phyloP scores from a whole-genome alignment of 2,797 vertebrate species.

The Parotocinclus haroldoi region DNA sequence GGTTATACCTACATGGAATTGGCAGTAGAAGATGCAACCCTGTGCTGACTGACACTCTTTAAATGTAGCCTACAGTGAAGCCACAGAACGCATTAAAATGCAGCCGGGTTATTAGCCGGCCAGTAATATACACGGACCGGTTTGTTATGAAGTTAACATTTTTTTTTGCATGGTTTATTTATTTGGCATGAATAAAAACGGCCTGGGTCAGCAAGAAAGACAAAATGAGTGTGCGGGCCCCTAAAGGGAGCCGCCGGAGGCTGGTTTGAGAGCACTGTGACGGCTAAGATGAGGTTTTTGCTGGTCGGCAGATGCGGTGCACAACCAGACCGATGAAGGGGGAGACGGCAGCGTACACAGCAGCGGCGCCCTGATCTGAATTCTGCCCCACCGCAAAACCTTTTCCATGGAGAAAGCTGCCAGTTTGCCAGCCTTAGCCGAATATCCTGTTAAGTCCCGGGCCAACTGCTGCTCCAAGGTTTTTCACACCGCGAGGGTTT shows the following conservation, averaged over 20 bases:
- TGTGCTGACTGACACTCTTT: conserved; percentile 11
- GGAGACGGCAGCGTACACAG: conserved; percentile 22
- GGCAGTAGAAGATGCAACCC: conserved; percentile 7
- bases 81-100: conserved; percentile 14
- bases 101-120: conserved; percentile 14
- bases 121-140: conserved; percentile 30
- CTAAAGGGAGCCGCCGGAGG: conserved; percentile 9
- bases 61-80: conserved; percentile 16
- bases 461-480: conserved; percentile 22
- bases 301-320: conserved; percentile 24
- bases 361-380: conserved; percentile 17
- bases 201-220: conserved; percentile 28
- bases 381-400: conserved; percentile 30
- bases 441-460: conserved; percentile 24
- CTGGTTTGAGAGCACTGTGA: conserved; percentile 19
- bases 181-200: conserved; percentile 34
- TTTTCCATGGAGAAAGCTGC: conserved; percentile 18
- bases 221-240: conserved; percentile 14
- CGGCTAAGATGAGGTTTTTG: conserved; percentile 25
- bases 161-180: conserved; percentile 30
- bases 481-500: conserved; percentile 25
- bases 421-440: conserved; percentile 3
- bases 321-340: conserved; percentile 24
- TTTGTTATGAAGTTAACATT: conserved; percentile 20
- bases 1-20: conserved; percentile 9